phyloP scores from a whole-genome alignment of 2,797 vertebrate genomes.

The Agapornis canus region DNA sequence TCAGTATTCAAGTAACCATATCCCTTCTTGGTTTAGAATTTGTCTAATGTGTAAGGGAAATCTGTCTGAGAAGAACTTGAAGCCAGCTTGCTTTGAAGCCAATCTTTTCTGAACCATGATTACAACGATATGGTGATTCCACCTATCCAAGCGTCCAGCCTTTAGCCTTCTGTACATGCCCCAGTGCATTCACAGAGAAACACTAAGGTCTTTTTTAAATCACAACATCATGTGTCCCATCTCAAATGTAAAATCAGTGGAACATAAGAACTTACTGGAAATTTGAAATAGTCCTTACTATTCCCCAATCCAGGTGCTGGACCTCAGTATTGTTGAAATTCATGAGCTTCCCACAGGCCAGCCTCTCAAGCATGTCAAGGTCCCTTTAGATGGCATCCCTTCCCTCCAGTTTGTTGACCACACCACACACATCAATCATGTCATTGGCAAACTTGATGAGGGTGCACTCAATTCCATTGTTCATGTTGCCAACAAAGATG shows the following conservation, averaged over 20 bases:
- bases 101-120: background rate
- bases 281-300: background rate
- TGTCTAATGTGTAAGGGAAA: background rate
- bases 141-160: background rate
- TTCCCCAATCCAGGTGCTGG: background rate
- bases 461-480: background rate
- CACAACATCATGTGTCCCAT: background rate
- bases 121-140: background rate
- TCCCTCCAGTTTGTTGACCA: background rate
- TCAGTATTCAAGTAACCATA: background rate
- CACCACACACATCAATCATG: background rate
- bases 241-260: background rate
- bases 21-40: background rate
- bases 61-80: background rate
- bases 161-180: background rate
- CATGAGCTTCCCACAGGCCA: background rate
- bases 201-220: background rate
- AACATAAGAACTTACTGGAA: background rate
- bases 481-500: background rate
- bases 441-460: background rate
- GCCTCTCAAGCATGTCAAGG: background rate
- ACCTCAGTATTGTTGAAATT: background rate
- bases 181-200: background rate
- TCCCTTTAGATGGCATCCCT: background rate
- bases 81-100: background rate